These are phyloP conservation scores for Malurus splendens DNA, from an alignment of 2,797 vertebrate genomes.

Conservation along the genomic window DNA sequence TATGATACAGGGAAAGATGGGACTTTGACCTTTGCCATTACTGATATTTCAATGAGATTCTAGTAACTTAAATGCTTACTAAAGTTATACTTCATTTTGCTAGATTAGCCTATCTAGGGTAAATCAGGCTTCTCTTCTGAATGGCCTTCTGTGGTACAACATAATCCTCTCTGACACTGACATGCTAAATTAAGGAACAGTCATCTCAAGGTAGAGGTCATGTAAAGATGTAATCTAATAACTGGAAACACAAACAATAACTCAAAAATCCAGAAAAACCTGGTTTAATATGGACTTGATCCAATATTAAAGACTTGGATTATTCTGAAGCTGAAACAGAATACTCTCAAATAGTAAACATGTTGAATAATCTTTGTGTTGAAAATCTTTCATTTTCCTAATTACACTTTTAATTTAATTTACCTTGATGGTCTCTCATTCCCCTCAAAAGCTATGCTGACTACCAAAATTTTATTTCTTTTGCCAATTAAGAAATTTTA, in stretches of 20 bases:
- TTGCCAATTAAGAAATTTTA: neutral
- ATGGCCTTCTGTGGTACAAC: neutral
- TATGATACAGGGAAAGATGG: neutral
- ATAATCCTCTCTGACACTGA: neutral
- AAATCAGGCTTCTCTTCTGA: neutral
- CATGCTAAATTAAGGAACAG: neutral
- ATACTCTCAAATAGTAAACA: neutral
- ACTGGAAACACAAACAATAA: neutral
- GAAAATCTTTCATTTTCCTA: neutral
- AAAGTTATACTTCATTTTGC: neutral
- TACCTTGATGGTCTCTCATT: neutral
- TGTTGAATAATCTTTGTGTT: neutral
- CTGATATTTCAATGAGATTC: neutral
- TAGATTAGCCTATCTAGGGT: neutral
- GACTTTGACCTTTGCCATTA: neutral
- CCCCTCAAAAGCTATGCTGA: neutral
- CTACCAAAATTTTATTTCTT: neutral
- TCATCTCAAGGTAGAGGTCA: neutral
- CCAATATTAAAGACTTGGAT: neutral
- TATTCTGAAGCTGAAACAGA: neutral
- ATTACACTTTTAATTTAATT: conserved; percentile 19
- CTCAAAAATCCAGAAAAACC: neutral
- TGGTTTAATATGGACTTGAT: neutral
- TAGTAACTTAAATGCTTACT: neutral
- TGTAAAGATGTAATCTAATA: neutral